Conservation (phyloP, 2,888 invertebrate genomes). For the Microctonus hyperodae region DNA sequence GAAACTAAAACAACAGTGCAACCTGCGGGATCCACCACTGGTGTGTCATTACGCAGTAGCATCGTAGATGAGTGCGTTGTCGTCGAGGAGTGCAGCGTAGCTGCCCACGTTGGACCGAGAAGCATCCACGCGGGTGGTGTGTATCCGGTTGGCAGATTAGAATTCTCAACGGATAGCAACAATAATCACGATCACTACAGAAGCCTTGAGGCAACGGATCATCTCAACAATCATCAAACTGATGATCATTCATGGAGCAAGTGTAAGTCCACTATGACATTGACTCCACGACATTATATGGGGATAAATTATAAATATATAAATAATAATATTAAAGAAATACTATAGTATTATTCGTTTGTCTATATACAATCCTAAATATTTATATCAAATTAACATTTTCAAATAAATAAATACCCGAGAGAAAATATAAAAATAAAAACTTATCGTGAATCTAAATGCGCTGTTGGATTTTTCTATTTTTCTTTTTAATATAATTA, state of each 20-base stretch:
- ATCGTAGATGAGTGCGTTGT: constrained; percentile 54
- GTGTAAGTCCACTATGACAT: constrained; percentile 54
- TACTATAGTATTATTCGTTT: too few relatives aligned
- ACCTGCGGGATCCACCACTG: constrained; percentile 23
- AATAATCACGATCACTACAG: constrained; percentile 60
- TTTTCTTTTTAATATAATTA: too few relatives aligned
- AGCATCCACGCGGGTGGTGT: constrained; percentile 19
- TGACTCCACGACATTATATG: neutral
- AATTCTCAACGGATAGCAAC: constrained; percentile 54
- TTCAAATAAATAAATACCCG: too few relatives aligned
- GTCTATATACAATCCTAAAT: too few relatives aligned
- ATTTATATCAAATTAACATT: too few relatives aligned
- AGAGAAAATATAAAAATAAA: too few relatives aligned
- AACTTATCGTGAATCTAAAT: too few relatives aligned
- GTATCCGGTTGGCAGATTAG: constrained; percentile 31
- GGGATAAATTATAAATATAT: neutral
- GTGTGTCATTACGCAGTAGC: constrained; percentile 39
- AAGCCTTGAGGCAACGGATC: constrained; percentile 53
- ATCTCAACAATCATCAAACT: constrained; percentile 44
- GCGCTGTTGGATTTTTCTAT: too few relatives aligned
- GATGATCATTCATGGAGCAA: constrained; percentile 57
- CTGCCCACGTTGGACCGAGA: constrained; percentile 41
- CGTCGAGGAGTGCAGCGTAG: constrained; percentile 41
- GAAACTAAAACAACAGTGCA: constrained; percentile 40
- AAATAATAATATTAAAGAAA: too few relatives aligned